Evolutionary conservation across 2,797 vertebrate genomes (phyloP), one percentile per base, ranked within the genome.

Genomic region (Betta splendens): DNA sequence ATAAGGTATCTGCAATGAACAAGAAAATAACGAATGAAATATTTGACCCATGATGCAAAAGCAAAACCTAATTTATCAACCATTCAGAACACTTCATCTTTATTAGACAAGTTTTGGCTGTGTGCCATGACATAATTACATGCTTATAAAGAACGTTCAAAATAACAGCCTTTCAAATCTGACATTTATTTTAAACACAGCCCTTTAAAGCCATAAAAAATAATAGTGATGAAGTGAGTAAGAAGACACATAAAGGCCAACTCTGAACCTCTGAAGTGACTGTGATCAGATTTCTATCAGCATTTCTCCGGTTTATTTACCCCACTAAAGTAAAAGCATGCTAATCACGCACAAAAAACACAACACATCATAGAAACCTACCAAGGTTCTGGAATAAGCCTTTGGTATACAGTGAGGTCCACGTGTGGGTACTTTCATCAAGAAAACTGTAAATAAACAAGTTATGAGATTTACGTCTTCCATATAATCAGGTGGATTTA

Each of bases 241-340:
- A 7, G 3, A 31, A 38, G 23, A 28, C 9, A 18, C 1, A 31
- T 26, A 53, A 22, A 42, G 16, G 21, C n/a, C 2, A 28, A 38
- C n/a, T 50, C 21, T 26, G 16, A 66, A 26, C 46, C 28, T 33
- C 38, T 50, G 20, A 60, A 26, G 25, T 45, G 15, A 63, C 9
- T 2, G 25, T 20, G 20, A 59, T 9, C 65, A 75, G 75, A 43
- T 66, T 55, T 49, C 45, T 32, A 62, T 21, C 49, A 68, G 44
- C 35, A 71, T 63, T 59, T 64, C 12, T 43, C 15, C 4, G n/a
- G 7, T 11, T 36, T 58, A 33, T 5, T n/a, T n/a, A 22, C 18
- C 37, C 20, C 25, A 48, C 13, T 74, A 60, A 63, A 75, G 62
- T 69, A 74, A 78, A 72, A 76, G 81, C 81, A 86, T 64, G 77